Percentiles rank a stretch among this genome's conserved stretches.
These are phyloP conservation scores for Condylura cristata DNA, from an alignment of 2,113 vertebrate genomes.

Conservation along the genomic window DNA sequence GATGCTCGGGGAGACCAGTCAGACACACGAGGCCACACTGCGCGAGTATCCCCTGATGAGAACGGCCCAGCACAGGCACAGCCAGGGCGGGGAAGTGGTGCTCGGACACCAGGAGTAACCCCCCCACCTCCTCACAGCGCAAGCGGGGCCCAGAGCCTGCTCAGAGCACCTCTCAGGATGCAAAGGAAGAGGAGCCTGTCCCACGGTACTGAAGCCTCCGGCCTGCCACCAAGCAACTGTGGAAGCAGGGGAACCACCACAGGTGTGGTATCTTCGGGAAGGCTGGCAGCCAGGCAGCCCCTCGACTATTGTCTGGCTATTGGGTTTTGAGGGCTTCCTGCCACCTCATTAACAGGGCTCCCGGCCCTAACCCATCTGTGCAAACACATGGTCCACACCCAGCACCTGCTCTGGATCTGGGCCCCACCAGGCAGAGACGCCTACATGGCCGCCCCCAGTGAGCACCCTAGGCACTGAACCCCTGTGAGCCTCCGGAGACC, in stretches of 20 bases:
- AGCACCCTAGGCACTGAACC: background rate
- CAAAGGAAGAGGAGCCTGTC: too few relatives aligned
- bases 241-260: too few relatives aligned
- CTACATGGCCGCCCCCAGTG: fast-evolving
- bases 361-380: too few relatives aligned
- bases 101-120: too few relatives aligned
- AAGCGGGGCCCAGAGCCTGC: background rate
- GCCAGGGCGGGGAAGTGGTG: too few relatives aligned
- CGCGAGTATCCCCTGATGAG: background rate
- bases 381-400: fast-evolving
- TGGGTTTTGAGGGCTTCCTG: fast-evolving
- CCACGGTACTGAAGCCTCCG: background rate
- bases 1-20: background rate
- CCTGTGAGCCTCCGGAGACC: background rate
- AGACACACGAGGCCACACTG: background rate
- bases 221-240: background rate
- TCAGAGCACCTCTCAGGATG: background rate
- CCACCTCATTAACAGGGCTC: background rate
- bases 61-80: background rate
- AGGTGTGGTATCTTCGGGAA: too few relatives aligned
- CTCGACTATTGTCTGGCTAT: too few relatives aligned
- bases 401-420: background rate
- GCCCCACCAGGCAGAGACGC: background rate
- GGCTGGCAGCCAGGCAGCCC: too few relatives aligned
- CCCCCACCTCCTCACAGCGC: background rate